Evolutionary conservation across 2,113 vertebrate species (phyloP).

Genomic region (Tylochromis polylepis): DNA sequence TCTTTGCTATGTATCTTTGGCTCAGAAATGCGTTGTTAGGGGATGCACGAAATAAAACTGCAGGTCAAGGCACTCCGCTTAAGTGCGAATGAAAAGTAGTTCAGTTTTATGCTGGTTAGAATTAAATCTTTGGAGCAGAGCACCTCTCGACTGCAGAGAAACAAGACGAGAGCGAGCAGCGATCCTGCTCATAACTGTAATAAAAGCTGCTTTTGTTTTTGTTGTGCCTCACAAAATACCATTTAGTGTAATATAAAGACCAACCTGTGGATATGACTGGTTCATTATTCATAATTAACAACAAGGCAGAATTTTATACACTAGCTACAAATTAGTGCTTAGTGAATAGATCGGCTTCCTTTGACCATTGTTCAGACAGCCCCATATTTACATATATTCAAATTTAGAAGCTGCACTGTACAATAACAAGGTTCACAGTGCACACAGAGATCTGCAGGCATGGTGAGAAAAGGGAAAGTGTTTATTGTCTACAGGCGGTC

Average conservation of each 20-base stretch:
- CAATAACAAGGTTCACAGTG: conserved; percentile 3
- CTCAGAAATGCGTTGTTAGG: neutral
- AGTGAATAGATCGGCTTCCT: neutral
- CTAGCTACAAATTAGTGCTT: neutral
- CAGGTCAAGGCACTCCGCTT: neutral
- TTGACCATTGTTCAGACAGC: neutral
- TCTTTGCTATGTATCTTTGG: neutral
- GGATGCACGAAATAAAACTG: neutral
- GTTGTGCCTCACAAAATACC: neutral
- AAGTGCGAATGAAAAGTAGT: neutral
- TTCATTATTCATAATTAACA: conserved; percentile 48
- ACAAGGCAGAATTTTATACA: neutral
- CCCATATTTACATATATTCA: conserved; percentile 23
- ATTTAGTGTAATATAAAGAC: conserved; percentile 5
- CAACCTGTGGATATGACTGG: neutral
- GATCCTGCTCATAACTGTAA: neutral
- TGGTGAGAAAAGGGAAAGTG: neutral
- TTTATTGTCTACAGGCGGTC: neutral
- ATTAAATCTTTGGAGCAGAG: conserved; percentile 37
- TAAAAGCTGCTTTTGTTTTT: conserved; percentile 9
- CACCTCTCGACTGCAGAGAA: neutral
- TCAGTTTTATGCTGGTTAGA: conserved; percentile 25
- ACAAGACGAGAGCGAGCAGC: neutral
- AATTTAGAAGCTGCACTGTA: neutral
- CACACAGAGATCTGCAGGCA: neutral